These are phyloP conservation scores for Mustela nigripes DNA, from an alignment of 2,113 vertebrate species.

Conservation along the genomic window DNA sequence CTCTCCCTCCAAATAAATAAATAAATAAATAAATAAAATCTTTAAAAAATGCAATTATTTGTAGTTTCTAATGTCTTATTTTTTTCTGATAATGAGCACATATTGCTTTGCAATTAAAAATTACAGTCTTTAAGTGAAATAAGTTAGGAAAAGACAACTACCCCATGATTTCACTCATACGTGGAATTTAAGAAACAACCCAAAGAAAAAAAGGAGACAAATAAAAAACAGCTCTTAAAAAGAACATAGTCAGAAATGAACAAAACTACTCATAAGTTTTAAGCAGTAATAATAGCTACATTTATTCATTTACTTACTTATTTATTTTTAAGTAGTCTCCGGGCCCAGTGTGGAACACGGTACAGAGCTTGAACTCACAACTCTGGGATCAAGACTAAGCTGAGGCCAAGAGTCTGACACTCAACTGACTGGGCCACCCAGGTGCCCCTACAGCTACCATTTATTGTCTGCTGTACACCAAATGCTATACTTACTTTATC, in stretches of 20 bases:
- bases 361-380: background rate
- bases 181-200: background rate
- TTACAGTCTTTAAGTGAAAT: background rate
- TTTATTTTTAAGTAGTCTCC: background rate
- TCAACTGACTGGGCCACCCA: background rate
- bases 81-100: background rate
- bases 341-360: background rate
- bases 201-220: background rate
- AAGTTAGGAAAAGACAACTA: background rate
- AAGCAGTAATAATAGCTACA: background rate
- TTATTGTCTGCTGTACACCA: background rate
- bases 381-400: background rate
- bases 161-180: background rate
- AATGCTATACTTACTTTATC: background rate
- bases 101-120: constrained; percentile 33
- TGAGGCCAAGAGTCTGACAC: background rate
- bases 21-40: background rate
- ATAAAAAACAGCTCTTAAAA: background rate
- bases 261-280: background rate
- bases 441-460: background rate
- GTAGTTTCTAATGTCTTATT: background rate
- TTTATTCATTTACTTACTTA: too few relatives aligned
- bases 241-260: background rate
- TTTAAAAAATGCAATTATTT: constrained; percentile 35
- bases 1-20: background rate